These are phyloP conservation scores for Himalopsyche japonica DNA, from an alignment of 2,888 invertebrate genomes.

Conservation along the genomic window DNA sequence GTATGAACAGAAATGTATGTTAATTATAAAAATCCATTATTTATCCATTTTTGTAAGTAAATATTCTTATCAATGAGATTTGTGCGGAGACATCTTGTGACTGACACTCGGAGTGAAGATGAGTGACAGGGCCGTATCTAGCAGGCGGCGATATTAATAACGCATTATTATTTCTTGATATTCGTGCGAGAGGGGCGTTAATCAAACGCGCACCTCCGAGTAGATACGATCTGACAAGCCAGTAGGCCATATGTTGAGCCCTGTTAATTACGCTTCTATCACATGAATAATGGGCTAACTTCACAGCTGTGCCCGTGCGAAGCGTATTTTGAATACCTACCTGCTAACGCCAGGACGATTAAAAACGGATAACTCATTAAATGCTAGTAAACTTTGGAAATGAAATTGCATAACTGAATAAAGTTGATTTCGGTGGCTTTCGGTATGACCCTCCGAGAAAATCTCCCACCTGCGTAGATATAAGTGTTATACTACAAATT, in stretches of 20 bases:
- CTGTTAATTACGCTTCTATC: conserved; percentile 28
- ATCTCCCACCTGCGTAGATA: no score
- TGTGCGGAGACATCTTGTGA: background rate
- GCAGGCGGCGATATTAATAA: conserved; percentile 21
- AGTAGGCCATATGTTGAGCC: conserved; percentile 9
- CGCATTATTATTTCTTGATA: conserved; percentile 16
- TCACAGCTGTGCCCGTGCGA: background rate
- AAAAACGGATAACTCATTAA: background rate
- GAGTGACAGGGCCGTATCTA: conserved; percentile 12
- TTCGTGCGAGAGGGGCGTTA: conserved; percentile 26
- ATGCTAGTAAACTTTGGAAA: background rate
- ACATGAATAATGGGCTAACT: conserved; percentile 20
- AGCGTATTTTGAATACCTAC: background rate
- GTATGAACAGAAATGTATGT: no score
- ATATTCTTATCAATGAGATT: background rate
- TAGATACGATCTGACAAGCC: conserved; percentile 19
- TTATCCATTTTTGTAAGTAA: no score
- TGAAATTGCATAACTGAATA: background rate
- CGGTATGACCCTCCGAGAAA: no score
- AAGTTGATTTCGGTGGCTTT: background rate
- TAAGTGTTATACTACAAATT: no score
- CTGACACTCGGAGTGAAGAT: background rate
- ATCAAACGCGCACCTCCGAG: conserved; percentile 20
- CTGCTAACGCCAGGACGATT: background rate
- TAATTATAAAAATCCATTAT: no score